Evolutionary conservation across 2,113 vertebrate species (phyloP).

Genomic region (Miniopterus natalensis): DNA sequence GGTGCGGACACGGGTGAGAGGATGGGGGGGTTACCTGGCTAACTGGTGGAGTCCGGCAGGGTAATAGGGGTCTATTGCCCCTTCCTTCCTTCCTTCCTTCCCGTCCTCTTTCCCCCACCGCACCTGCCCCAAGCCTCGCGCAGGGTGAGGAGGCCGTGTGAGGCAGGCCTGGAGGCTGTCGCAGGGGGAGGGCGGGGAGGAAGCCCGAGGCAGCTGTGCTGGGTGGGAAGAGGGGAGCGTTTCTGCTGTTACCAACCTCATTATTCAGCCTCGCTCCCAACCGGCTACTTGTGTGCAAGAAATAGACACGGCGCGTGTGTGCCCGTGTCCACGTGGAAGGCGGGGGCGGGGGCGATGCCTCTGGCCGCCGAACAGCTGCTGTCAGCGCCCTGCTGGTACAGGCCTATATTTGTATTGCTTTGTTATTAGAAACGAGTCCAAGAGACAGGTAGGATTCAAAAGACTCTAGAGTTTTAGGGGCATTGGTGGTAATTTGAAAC

Average conservation of each 20-base stretch:
- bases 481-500: conserved; percentile 43
- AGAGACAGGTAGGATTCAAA: not conserved
- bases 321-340: not conserved
- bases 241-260: not conserved
- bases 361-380: not conserved
- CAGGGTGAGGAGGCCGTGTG: not conserved
- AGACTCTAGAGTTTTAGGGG: conserved; percentile 24
- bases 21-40: not conserved
- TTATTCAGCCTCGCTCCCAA: not conserved
- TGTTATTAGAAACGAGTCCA: conserved; percentile 10
- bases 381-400: not conserved
- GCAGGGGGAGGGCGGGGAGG: not conserved
- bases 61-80: not conserved
- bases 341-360: not conserved
- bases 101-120: not conserved
- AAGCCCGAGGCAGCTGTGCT: not conserved
- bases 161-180: not conserved
- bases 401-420: not conserved
- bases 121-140: not conserved
- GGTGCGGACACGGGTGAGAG: not conserved
- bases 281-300: not conserved
- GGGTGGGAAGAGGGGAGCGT: not conserved
- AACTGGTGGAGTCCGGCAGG: not conserved
- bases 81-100: not conserved
- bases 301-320: not conserved